These are phyloP conservation scores for Metallyticus violacea DNA, from an alignment of 2,888 invertebrate genomes.

Conservation along the genomic window DNA sequence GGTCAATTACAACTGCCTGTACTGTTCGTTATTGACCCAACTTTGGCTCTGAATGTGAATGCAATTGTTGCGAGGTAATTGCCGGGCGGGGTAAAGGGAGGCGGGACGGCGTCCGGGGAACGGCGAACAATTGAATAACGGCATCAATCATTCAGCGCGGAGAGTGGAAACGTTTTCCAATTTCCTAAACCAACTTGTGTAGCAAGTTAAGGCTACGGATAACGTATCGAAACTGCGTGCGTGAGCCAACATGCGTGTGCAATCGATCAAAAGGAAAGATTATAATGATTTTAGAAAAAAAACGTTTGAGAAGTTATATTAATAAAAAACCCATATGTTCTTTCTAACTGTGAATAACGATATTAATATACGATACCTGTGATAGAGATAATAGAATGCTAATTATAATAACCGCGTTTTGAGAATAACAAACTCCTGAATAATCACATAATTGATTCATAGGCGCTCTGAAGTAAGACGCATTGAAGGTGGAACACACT, in stretches of 20 bases:
- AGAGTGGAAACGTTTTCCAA: slow-evolving; percentile 18
- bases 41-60: slow-evolving; percentile 15
- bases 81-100: not conserved
- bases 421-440: no score
- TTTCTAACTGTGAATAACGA: no score
- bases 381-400: no score
- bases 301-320: no score
- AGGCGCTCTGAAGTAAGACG: no score
- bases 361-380: no score
- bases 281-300: no score
- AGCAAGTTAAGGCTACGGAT: not conserved
- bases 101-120: not conserved
- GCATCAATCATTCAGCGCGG: slow-evolving; percentile 22
- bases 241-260: no score
- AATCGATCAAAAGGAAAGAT: not conserved
- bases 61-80: slow-evolving; percentile 19
- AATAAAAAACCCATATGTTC: no score
- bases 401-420: no score
- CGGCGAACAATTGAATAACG: slow-evolving; percentile 21
- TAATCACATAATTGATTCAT: no score
- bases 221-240: not conserved
- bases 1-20: slow-evolving; percentile 13
- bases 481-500: no score
- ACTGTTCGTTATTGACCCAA: slow-evolving; percentile 19
- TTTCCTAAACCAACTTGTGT: slow-evolving; percentile 21